Evolutionary conservation across 1,140 invertebrate genomes (phyloP).

Genomic region (Ceratosolen solmsi): DNA sequence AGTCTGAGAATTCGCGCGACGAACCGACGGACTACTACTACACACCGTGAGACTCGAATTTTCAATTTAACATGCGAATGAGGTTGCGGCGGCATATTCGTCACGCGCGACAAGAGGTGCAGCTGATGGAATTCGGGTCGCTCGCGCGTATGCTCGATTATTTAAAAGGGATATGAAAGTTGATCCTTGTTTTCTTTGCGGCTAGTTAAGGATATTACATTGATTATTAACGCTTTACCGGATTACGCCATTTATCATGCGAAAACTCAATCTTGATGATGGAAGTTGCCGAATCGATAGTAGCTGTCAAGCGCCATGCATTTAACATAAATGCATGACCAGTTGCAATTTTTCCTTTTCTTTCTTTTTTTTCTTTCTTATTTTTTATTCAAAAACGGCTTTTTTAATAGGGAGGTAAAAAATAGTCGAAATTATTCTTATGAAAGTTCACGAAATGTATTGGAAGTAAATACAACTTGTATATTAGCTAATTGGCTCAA

Average conservation of each 20-base stretch:
- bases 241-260: neutral
- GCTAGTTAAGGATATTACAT: neutral
- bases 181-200: neutral
- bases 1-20: conserved; percentile 55
- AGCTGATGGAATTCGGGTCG: conserved; percentile 62
- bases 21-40: conserved; percentile 52
- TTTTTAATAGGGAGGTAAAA: neutral
- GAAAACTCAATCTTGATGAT: neutral
- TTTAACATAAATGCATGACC: too few relatives aligned
- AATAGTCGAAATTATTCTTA: neutral
- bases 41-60: conserved; percentile 67
- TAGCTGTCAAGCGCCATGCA: too few relatives aligned
- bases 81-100: conserved; percentile 55
- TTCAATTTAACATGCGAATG: conserved; percentile 68
- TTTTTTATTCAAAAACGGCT: too few relatives aligned
- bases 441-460: neutral
- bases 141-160: too few relatives aligned
- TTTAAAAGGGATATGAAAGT: conserved; percentile 1
- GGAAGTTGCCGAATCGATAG: too few relatives aligned
- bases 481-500: neutral
- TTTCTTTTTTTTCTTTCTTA: too few relatives aligned
- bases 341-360: too few relatives aligned
- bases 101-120: conserved; percentile 60
- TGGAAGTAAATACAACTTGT: neutral
- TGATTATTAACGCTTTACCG: neutral